A percentile compares a stretch with the other conserved stretches of the same genome.
Conservation (phyloP, 2,888 invertebrate genomes). For the Syrista parreyssii region DNA sequence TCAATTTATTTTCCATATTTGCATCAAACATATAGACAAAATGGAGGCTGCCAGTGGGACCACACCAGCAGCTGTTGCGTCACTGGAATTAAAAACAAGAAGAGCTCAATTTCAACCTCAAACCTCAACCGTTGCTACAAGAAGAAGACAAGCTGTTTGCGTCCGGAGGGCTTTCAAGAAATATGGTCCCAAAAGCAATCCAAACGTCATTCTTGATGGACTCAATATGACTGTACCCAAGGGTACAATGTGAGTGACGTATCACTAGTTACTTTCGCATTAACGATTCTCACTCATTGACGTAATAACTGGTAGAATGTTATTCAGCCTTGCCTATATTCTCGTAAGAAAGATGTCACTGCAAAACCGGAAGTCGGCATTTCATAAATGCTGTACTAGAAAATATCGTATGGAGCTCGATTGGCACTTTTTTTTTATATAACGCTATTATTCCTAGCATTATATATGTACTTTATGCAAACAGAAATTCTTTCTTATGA, state of each 20-base stretch:
- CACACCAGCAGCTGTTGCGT: constrained; percentile 54
- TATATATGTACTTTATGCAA: background rate
- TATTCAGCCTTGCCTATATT: background rate
- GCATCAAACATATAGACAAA: background rate
- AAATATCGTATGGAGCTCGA: background rate
- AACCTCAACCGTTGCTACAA: constrained; percentile 77
- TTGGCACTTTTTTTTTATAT: background rate
- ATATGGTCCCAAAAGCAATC: constrained; percentile 83
- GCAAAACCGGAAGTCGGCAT: background rate
- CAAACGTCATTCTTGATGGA: constrained; percentile 85
- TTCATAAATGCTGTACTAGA: background rate
- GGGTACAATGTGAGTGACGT: constrained; percentile 81
- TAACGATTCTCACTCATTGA: background rate
- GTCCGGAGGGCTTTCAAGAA: constrained; percentile 86
- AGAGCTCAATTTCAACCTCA: constrained; percentile 72
- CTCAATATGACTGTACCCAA: constrained; percentile 93
- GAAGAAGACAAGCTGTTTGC: constrained; percentile 85
- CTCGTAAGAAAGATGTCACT: background rate
- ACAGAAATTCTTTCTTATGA: background rate
- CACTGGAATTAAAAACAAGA: constrained; percentile 68
- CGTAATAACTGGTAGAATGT: background rate
- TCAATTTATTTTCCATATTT: constrained; percentile 4
- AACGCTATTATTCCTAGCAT: background rate
- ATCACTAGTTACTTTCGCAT: background rate
- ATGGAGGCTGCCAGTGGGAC: constrained; percentile 47